Evolutionary conservation across 2,113 vertebrate genomes (phyloP), one percentile per base, ranked within the genome.

Genomic region (Cnemophilus loriae): DNA sequence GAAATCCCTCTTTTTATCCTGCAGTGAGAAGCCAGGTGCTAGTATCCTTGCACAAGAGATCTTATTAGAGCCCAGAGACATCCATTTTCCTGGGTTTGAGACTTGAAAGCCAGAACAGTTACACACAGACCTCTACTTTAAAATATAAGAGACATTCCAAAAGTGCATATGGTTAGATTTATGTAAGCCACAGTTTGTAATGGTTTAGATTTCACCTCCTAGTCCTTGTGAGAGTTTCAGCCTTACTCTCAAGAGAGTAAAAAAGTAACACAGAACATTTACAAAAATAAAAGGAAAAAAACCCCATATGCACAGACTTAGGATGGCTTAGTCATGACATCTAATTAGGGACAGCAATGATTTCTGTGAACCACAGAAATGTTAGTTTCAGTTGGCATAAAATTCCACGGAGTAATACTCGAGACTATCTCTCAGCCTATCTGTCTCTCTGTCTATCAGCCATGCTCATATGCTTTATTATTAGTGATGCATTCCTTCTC

Each of bases 121-220:
- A 84, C 10, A 39, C 44, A 61, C 32, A 92, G 83, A 67, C 55
- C 71, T 75, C 61, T 30, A 78, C 49, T 75, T 90, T 86, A 85
- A 95, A 91, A 84, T 88, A 41, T 20, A 33, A 65, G 59, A 89
- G 60, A 46, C 73, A 64, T 95, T 96, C 88, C 79, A 84, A 75
- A 84, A 90, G 76, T 77, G 32, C 76, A 76, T 78, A 87, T 92
- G 93, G 83, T 93, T 86, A 84, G 83, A 87, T 95, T 97, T 93
- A 95, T 87, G 46, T 75, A 89, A 92, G 83, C 73, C n/a, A 13
- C 56, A 84, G 90, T 91, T 90, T 75, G 76, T 53, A 84, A 84
- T 87, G 80, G 64, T 89, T 96, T 96, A 93, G 76, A 90, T 95
- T 96, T 94, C 94, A 88, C 83, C 79, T 95, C 52, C 59, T 70